A percentile compares a stretch with the other conserved stretches of the same genome.
These are phyloP conservation scores for Nysson spinosus DNA, from an alignment of 2,888 invertebrate genomes.

Conservation along the genomic window DNA sequence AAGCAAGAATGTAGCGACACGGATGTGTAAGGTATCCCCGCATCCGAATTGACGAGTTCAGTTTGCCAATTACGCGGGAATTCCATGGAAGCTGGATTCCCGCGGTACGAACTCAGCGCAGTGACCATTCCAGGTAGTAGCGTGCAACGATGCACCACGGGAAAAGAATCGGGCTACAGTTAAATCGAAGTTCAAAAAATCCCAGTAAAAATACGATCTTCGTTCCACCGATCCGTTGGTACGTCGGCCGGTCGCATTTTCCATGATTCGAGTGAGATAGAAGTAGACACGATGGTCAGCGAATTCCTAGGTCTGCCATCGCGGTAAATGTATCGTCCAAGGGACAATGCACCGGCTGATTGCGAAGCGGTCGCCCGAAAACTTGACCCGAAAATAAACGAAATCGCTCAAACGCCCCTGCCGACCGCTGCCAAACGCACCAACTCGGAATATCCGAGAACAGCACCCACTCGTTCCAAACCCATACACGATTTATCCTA, in stretches of 20 bases:
- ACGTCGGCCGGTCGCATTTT: constrained; percentile 25
- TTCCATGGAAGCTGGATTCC: constrained; percentile 19
- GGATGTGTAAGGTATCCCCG: background rate
- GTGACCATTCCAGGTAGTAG: constrained; percentile 2
- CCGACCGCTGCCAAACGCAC: constrained; percentile 65
- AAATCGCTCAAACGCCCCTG: constrained; percentile 63
- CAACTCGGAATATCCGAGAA: constrained; percentile 60
- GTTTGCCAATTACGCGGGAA: constrained; percentile 54
- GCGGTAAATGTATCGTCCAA: constrained; percentile 65
- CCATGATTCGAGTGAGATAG: constrained; percentile 5
- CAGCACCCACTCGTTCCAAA: constrained; percentile 15
- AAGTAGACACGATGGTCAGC: constrained; percentile 1
- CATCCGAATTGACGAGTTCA: constrained; percentile 8
- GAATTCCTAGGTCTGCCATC: constrained; percentile 48
- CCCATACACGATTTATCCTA: constrained; percentile 14
- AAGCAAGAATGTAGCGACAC: background rate
- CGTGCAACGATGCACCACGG: constrained; percentile 2
- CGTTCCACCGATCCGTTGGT: too few species aligned
- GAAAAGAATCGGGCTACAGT: constrained; percentile 14
- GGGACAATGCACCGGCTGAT: constrained; percentile 73
- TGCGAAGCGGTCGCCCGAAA: constrained; percentile 71
- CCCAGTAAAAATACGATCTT: constrained; percentile 56
- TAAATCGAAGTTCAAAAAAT: constrained; percentile 68
- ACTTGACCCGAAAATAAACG: constrained; percentile 73
- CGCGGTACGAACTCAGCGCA: background rate